Evolutionary conservation across 1,140 invertebrate species (phyloP), one percentile per base, ranked within the genome.

Genomic region (Anastrepha obliqua): DNA sequence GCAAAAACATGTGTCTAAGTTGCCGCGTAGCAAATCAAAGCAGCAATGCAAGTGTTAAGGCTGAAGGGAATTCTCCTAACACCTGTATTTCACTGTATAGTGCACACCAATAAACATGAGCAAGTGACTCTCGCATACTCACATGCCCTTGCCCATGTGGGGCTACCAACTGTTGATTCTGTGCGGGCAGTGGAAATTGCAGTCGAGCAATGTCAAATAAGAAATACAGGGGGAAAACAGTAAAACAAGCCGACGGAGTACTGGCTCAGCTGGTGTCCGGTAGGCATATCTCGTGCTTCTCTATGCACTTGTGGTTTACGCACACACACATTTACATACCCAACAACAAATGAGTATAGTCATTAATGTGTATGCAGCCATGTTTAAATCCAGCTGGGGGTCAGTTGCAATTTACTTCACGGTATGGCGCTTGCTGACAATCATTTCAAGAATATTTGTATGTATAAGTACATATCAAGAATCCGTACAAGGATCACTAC

Each of bases 91-190:
- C 20, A 51, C 51, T 17, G 74, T 81, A 47, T 42, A 74, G 11
- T 44, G 42, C 6, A 51, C 4, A 74, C 39, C 44, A 74, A 74
- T 13, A 74, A 39, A 47, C 13, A 2, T 47, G 39, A 39, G 7
- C 5, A 47, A 9, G 3, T 17, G 17, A 15, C 6, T 3, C 44
- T 9, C 17, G 9, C 74, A 58, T 4, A 39, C 39, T 62, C 29
- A 62, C 51, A 70, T 15, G 58, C 51, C 60, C 51, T 11, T 55
- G 5, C 58, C 20, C 7, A 74, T 29, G 6, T 44, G 15, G 1
- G 29, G 13, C 17, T 13, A 15, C 58, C 85, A 86, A 86, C 85
- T 86, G 85, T 86, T 86, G 85, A 55, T 86, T 86, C 58, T 86
- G n/a, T 86, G 39, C n/a, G 9, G 20, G 58, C 20, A 13, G 20